Evolutionary conservation across 2,113 vertebrate species (phyloP).

Genomic region (Thoracochromis brauschi): DNA sequence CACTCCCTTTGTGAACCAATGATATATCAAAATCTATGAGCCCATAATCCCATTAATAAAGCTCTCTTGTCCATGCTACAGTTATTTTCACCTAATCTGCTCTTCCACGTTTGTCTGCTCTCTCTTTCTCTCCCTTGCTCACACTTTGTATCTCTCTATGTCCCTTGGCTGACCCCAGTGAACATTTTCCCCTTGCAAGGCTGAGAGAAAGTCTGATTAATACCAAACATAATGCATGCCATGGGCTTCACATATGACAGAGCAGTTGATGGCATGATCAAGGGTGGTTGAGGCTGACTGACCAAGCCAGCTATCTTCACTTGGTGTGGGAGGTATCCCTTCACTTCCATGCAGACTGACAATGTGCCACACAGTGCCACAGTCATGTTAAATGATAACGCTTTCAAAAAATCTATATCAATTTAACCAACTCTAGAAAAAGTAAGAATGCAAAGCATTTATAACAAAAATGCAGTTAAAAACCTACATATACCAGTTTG

Average conservation of each 20-base stretch:
- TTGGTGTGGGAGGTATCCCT: slow-evolving; percentile 5
- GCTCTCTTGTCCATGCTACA: slow-evolving; percentile 82
- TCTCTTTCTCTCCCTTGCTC: slow-evolving; percentile 64
- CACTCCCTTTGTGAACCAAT: slow-evolving; percentile 61
- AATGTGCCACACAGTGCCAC: neutral
- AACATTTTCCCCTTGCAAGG: slow-evolving; percentile 68
- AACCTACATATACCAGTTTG: neutral
- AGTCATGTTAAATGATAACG: neutral
- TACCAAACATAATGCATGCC: slow-evolving; percentile 68
- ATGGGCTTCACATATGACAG: slow-evolving; percentile 65
- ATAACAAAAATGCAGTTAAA: neutral
- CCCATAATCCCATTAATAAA: slow-evolving; percentile 89
- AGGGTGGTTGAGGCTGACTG: slow-evolving; percentile 59
- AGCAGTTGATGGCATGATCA: slow-evolving; percentile 64
- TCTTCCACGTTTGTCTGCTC: slow-evolving; percentile 52
- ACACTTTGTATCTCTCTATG: slow-evolving; percentile 63
- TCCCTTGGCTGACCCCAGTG: slow-evolving; percentile 81
- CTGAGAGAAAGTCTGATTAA: slow-evolving; percentile 70
- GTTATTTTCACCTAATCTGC: slow-evolving; percentile 85
- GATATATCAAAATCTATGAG: slow-evolving; percentile 75
- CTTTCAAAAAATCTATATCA: neutral
- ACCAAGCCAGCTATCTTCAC: slow-evolving; percentile 46
- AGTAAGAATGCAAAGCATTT: neutral
- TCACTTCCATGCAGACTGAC: neutral
- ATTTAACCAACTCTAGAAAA: neutral